These are phyloP conservation scores for Asobara japonica DNA, from an alignment of 1,140 invertebrate species.

Conservation along the genomic window DNA sequence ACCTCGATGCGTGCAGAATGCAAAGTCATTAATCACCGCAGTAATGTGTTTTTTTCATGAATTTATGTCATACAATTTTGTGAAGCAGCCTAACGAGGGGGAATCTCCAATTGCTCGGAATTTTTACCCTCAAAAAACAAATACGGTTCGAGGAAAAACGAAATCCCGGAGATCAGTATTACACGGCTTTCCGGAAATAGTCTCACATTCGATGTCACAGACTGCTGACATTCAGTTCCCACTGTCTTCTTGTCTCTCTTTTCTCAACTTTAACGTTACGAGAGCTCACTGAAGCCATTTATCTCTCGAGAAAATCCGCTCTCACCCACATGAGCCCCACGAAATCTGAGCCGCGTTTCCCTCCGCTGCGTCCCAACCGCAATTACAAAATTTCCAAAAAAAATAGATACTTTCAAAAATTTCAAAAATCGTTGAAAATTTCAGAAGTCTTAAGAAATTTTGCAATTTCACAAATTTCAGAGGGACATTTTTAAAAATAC, in stretches of 20 bases:
- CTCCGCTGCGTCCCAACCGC: neutral
- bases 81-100: too few species aligned
- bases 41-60: too few species aligned
- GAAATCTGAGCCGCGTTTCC: neutral
- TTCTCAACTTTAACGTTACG: neutral
- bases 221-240: neutral
- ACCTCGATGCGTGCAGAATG: too few species aligned
- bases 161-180: conserved; percentile 12
- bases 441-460: too few species aligned
- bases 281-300: conserved; percentile 1
- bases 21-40: too few species aligned
- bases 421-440: too few species aligned
- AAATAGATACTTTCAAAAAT: too few species aligned
- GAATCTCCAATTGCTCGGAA: neutral
- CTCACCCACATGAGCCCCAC: neutral
- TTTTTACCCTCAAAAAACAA: neutral
- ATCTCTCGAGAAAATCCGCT: conserved; percentile 5
- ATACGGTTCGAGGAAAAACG: neutral
- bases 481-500: too few species aligned
- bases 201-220: conserved; percentile 9
- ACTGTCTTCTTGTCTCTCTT: neutral
- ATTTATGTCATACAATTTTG: too few species aligned
- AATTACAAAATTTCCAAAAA: too few species aligned
- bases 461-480: too few species aligned
- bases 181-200: conserved; percentile 16